Percentiles rank a stretch among this genome's conserved stretches.
Evolutionary conservation across 2,113 vertebrate genomes (phyloP).

Genomic region (Rhombomys opimus): DNA sequence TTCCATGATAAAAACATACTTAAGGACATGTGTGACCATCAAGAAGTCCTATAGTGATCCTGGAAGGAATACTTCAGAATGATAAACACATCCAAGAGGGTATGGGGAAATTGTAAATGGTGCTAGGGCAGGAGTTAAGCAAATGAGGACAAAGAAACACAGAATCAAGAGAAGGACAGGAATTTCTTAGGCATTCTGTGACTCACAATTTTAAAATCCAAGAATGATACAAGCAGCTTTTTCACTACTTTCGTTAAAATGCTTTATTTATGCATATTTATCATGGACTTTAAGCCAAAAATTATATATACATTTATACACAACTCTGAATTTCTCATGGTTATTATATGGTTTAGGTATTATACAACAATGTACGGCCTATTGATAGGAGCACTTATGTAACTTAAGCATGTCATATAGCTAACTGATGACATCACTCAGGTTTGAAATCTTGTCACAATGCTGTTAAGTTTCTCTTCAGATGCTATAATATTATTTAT

Average conservation of each 20-base stretch:
- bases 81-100: not conserved
- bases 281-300: not conserved
- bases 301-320: not conserved
- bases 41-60: not conserved
- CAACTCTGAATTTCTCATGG: too few species aligned
- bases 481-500: too few species aligned
- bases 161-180: not conserved
- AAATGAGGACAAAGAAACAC: not conserved
- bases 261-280: not conserved
- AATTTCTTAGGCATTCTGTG: not conserved
- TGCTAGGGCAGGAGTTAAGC: not conserved
- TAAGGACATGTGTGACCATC: not conserved
- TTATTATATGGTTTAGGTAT: not conserved
- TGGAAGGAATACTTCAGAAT: not conserved
- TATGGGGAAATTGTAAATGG: too few species aligned
- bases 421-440: not conserved
- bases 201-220: not conserved
- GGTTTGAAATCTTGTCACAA: not conserved
- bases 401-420: not conserved
- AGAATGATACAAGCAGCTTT: too few species aligned
- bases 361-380: not conserved
- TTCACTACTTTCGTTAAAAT: not conserved
- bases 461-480: not conserved
- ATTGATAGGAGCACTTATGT: not conserved
- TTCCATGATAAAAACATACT: not conserved